phyloP scores from a whole-genome alignment of 1,140 invertebrate genomes.

The Gryon sp. region DNA sequence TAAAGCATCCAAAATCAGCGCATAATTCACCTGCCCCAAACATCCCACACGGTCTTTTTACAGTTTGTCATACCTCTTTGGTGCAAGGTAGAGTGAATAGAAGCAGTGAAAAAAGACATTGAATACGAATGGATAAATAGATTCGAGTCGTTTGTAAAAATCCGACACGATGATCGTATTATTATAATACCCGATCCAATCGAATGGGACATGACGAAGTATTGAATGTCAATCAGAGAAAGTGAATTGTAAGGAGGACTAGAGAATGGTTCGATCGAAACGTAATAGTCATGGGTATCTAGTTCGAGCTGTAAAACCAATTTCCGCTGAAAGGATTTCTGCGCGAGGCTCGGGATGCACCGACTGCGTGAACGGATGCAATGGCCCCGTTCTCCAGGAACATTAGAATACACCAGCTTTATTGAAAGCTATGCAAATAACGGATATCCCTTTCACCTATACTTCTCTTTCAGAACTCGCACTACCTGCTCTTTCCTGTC shows the following conservation, averaged over 20 bases:
- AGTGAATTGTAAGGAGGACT: constrained; percentile 57
- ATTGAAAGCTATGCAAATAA: constrained; percentile 61
- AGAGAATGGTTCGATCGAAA: constrained; percentile 34
- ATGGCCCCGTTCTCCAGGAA: constrained; percentile 22
- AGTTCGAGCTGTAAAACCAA: constrained; percentile 54
- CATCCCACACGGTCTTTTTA: constrained; percentile 37
- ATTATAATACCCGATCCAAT: constrained; percentile 56
- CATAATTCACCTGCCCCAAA: constrained; percentile 52
- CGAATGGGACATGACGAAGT: constrained; percentile 37
- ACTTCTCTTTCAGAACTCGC: constrained; percentile 23
- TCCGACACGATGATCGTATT: constrained; percentile 35
- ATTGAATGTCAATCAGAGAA: constrained; percentile 66
- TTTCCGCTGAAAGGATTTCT: constrained; percentile 45
- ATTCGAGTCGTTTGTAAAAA: constrained; percentile 37
- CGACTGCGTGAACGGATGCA: constrained; percentile 51
- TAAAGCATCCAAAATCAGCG: constrained; percentile 15
- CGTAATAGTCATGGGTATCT: constrained; percentile 52
- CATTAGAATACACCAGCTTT: constrained; percentile 39
- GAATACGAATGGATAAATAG: constrained; percentile 44
- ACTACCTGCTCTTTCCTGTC: constrained; percentile 56
- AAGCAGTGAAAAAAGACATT: constrained; percentile 6
- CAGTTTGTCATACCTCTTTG: constrained; percentile 22
- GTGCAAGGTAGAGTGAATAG: constrained; percentile 14
- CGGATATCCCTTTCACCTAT: constrained; percentile 58
- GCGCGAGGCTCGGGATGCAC: constrained; percentile 17